Conservation (phyloP, 1,140 invertebrate species). For the Drosophila burlai region DNA sequence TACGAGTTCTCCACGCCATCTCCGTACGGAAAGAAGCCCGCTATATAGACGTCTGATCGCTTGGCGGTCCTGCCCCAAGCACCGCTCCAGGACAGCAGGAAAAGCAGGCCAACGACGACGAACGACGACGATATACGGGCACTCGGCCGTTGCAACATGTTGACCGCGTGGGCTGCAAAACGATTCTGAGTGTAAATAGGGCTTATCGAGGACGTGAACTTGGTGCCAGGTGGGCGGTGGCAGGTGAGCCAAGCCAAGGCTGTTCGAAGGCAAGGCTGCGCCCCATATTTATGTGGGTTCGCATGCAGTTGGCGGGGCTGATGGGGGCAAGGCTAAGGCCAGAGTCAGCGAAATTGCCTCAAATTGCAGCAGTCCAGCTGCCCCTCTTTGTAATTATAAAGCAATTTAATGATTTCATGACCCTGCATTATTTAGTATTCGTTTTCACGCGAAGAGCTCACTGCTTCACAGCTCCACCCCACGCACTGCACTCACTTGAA, state of each 20-base stretch:
- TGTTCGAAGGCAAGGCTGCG: slow-evolving; percentile 33
- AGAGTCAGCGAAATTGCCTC: slow-evolving; percentile 34
- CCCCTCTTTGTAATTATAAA: slow-evolving; percentile 28
- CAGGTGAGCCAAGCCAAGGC: slow-evolving; percentile 10
- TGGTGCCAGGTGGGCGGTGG: slow-evolving; percentile 20
- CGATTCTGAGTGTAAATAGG: slow-evolving; percentile 30
- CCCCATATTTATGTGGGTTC: slow-evolving; percentile 5
- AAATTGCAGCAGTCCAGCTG: slow-evolving; percentile 24
- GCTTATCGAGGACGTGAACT: slow-evolving; percentile 45
- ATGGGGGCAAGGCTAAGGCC: slow-evolving; percentile 44
- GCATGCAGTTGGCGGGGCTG: slow-evolving; percentile 28
- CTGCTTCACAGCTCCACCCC: background rate
- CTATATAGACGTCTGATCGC: slow-evolving; percentile 92
- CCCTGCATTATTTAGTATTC: slow-evolving; percentile 26
- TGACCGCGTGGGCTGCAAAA: slow-evolving; percentile 46
- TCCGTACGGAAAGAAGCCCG: slow-evolving; percentile 95
- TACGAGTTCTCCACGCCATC: slow-evolving; percentile 90
- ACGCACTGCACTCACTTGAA: background rate
- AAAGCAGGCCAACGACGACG: slow-evolving; percentile 18
- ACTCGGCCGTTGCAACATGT: slow-evolving; percentile 46
- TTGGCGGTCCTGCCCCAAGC: slow-evolving; percentile 64
- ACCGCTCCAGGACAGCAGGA: slow-evolving; percentile 28
- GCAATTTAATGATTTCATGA: slow-evolving; percentile 25
- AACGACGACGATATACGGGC: slow-evolving; percentile 1
- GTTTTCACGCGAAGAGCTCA: background rate